phyloP scores from a whole-genome alignment of 1,140 invertebrate genomes.

The Drosophila truncata region DNA sequence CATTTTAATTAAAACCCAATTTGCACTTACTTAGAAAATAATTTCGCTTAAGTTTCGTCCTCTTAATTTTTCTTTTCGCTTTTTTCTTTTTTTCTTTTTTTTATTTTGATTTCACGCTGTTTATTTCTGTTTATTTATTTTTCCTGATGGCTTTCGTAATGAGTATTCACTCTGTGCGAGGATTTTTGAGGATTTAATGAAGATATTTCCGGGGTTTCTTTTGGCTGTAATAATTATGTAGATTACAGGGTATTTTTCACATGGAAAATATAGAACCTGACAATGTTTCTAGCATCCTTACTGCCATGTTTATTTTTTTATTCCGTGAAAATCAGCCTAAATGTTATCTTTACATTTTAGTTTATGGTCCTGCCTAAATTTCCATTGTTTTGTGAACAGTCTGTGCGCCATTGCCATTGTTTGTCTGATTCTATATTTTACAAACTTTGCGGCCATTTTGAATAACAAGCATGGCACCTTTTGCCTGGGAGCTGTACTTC shows the following conservation, averaged over 20 bases:
- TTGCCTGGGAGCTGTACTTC: neutral
- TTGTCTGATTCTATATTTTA: constrained; percentile 6
- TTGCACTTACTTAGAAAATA: constrained; percentile 82
- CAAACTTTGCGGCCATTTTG: constrained; percentile 14
- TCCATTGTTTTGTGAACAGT: constrained; percentile 28
- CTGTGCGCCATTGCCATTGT: constrained; percentile 24
- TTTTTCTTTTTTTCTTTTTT: constrained; percentile 26
- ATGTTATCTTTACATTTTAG: constrained; percentile 3
- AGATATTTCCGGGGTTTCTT: neutral
- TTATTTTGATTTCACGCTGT: constrained; percentile 9
- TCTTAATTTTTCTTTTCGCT: constrained; percentile 27
- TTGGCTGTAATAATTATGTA: neutral
- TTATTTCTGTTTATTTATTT: constrained; percentile 49
- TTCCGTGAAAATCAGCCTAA: neutral
- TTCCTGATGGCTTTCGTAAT: constrained; percentile 15
- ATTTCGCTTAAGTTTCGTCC: constrained; percentile 69
- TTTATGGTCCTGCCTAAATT: neutral
- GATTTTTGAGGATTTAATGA: neutral
- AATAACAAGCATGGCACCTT: constrained; percentile 18
- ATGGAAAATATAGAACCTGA: neutral
- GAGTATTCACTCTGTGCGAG: neutral
- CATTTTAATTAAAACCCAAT: constrained; percentile 83
- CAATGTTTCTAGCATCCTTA: neutral
- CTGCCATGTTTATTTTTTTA: neutral
- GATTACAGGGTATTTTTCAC: neutral